phyloP scores from a whole-genome alignment of 2,888 invertebrate species.

The Lampropteryx suffumata region DNA sequence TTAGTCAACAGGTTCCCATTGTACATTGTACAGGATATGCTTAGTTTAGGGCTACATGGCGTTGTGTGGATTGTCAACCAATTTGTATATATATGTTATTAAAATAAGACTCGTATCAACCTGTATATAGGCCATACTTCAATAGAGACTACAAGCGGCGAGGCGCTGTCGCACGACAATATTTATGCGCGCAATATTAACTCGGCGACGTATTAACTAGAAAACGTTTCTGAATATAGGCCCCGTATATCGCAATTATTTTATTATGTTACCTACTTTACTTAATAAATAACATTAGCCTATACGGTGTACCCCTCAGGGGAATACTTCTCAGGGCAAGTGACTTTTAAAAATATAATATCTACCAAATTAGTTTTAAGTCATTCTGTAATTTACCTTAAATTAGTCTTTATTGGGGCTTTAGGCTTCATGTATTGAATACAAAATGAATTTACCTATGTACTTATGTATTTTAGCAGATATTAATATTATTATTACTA shows the following conservation, averaged over 20 bases:
- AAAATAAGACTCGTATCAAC: slow-evolving; percentile 36
- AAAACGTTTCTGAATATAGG: slow-evolving; percentile 54
- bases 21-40: too few relatives aligned
- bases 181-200: slow-evolving; percentile 83
- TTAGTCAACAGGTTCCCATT: too few relatives aligned
- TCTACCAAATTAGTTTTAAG: background rate
- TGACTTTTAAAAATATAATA: background rate
- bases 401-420: too few relatives aligned
- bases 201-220: slow-evolving; percentile 66
- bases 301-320: background rate
- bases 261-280: slow-evolving; percentile 25
- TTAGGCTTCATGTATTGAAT: too few relatives aligned
- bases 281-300: slow-evolving; percentile 17
- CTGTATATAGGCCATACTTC: slow-evolving; percentile 72
- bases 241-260: slow-evolving; percentile 27
- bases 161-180: slow-evolving; percentile 77
- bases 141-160: slow-evolving; percentile 78
- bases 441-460: too few relatives aligned
- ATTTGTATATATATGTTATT: too few relatives aligned
- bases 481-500: too few relatives aligned
- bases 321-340: background rate
- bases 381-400: background rate
- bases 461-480: too few relatives aligned
- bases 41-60: too few relatives aligned
- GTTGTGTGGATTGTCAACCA: too few relatives aligned